Evolutionary conservation across 1,140 invertebrate genomes (phyloP).

Genomic region (Brachionus rubens): DNA sequence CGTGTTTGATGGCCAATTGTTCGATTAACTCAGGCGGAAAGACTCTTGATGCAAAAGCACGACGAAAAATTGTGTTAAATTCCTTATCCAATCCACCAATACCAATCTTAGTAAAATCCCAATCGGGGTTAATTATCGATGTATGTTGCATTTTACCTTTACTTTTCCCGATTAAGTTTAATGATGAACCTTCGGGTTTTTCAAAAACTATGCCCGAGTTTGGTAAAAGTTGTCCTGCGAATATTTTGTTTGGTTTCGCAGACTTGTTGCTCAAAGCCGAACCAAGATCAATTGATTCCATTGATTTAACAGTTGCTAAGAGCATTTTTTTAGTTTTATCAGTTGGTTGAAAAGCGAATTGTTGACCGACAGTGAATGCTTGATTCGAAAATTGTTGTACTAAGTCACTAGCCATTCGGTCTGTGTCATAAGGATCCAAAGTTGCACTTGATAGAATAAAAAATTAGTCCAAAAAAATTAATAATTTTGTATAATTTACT

Average conservation of each 20-base stretch:
- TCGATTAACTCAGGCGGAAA: constrained; percentile 97
- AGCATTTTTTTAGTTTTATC: constrained; percentile 78
- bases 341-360: constrained; percentile 52
- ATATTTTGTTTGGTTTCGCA: constrained; percentile 12
- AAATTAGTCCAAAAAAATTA: too few relatives aligned
- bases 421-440: constrained; percentile 85
- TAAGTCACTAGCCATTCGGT: constrained; percentile 91
- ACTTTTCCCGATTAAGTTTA: constrained; percentile 61
- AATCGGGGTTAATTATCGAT: constrained; percentile 95
- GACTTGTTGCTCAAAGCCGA: constrained; percentile 69
- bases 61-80: constrained; percentile 93
- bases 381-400: constrained; percentile 80
- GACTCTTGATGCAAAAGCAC: constrained; percentile 96
- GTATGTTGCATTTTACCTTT: constrained; percentile 55
- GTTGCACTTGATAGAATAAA: constrained; percentile 60
- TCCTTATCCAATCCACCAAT: constrained; percentile 96
- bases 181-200: constrained; percentile 72
- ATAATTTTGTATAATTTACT: background rate
- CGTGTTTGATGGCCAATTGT: constrained; percentile 92
- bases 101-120: constrained; percentile 98
- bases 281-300: constrained; percentile 81
- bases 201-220: constrained; percentile 86
- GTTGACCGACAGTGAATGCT: constrained; percentile 84
- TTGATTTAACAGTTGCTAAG: constrained; percentile 77
- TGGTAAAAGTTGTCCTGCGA: constrained; percentile 64